Base-by-base conservation (phyloP, 2,888 invertebrate species). In the Melangyna quadrimaculata region DNA sequence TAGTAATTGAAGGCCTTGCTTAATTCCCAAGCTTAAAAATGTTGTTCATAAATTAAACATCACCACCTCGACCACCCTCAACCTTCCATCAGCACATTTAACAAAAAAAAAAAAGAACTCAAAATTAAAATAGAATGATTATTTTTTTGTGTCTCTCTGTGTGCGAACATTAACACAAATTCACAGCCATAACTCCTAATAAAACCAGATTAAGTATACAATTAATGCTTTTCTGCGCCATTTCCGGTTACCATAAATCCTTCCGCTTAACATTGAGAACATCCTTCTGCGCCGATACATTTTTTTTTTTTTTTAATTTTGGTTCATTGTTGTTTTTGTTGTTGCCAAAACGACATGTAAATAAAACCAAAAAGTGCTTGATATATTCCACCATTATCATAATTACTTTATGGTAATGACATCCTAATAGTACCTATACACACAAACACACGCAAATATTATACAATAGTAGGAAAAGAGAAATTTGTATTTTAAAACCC, bases 341-440 rank as follows among this genome's bases (percentile, higher is more conserved):
- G 32, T 67, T 45, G 43, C n/a, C 24, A 55, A 70, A 63, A 48
- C 19, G 40, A 14, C 55, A 73, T 86, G 86, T 80, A 80, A 86
- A 81, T 86, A 81, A 81, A 81, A 78, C 77, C 78, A 74, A 86
- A n/a, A 86, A 78, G 73, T 81, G 55, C 77, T 86, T 86, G 86
- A 86, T 80, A 81, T 86, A 81, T 86, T 86, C 81, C 57, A 51
- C 81, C 81, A 86, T 86, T 86, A 86, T 81, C 81, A 86, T 81
- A 86, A 86, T 86, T 81, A 86, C 86, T 81, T 86, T 86, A 86
- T 86, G 86, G 77, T 86, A 86, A 86, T 78, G 81, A 81, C 81
- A 86, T 86, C 81, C 86, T 77, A 67, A 72, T 57, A 40, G 27
- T 27, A 72, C 35, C 74, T 70, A 70, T 57, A 53, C 48, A 63